Evolutionary conservation across 2,113 vertebrate genomes (phyloP).

Genomic region (Gavialis gangeticus): DNA sequence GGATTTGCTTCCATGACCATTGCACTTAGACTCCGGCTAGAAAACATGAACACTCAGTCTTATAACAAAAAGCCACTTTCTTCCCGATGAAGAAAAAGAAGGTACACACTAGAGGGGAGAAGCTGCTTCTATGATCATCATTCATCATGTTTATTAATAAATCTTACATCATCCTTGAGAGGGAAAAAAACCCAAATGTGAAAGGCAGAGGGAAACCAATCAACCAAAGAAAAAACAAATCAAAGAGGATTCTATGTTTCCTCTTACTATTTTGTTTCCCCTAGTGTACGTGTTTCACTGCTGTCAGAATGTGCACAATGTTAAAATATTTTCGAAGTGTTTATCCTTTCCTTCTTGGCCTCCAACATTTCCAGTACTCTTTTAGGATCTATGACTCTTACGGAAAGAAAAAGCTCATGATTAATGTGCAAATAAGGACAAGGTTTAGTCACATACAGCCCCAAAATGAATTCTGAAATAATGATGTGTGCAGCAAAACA

Average conservation of each 20-base stretch:
- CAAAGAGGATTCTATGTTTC: neutral
- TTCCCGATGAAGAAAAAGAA: neutral
- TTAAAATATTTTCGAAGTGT: conserved; percentile 8
- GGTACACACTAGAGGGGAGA: neutral
- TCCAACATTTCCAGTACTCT: neutral
- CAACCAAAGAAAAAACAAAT: neutral
- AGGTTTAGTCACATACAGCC: neutral
- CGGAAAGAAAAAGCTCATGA: neutral
- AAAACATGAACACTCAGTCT: too few relatives aligned
- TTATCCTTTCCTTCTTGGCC: neutral
- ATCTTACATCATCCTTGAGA: conserved; percentile 35
- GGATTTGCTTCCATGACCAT: too few relatives aligned
- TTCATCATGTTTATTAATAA: conserved; percentile 46
- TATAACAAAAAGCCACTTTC: neutral
- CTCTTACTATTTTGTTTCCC: neutral
- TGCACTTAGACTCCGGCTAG: too few relatives aligned
- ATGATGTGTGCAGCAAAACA: neutral
- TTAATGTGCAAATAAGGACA: conserved; percentile 11
- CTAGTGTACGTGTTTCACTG: neutral
- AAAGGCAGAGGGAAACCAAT: neutral
- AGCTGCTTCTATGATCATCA: neutral
- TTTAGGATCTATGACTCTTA: neutral
- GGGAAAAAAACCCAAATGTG: neutral
- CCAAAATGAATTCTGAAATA: conserved; percentile 4
- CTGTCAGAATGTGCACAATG: neutral